A percentile compares a stretch with the other conserved stretches of the same genome.
These are phyloP conservation scores for Epinotia demarniana DNA, from an alignment of 2,888 invertebrate genomes.

Conservation along the genomic window DNA sequence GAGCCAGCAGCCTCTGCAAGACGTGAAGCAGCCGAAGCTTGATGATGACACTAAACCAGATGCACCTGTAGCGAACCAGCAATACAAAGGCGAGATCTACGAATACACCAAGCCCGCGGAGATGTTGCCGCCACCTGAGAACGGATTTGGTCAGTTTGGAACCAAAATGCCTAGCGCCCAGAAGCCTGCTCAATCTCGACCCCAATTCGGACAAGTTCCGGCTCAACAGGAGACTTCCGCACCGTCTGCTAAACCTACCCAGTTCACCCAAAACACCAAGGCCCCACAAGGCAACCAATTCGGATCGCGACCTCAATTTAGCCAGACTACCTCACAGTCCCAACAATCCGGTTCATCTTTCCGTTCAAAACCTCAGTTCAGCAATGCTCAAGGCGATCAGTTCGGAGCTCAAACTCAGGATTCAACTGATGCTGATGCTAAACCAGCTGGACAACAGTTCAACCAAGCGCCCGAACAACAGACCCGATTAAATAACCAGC, in stretches of 20 bases:
- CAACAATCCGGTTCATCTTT: conserved; percentile 12
- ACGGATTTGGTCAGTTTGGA: conserved; percentile 42
- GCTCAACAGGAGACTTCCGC: conserved; percentile 17
- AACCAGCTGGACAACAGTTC: conserved; percentile 49
- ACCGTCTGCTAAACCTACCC: conserved; percentile 10
- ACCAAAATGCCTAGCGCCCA: conserved; percentile 31
- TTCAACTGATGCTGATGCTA: conserved; percentile 30
- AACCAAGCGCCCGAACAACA: conserved; percentile 19
- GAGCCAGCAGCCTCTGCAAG: conserved; percentile 36
- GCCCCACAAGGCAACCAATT: neutral
- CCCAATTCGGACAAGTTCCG: conserved; percentile 35
- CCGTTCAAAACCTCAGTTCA: conserved; percentile 20
- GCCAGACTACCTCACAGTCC: neutral
- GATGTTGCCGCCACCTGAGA: conserved; percentile 52
- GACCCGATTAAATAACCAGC: conserved; percentile 22
- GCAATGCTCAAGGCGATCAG: conserved; percentile 17
- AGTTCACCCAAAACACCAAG: neutral
- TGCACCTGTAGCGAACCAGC: conserved; percentile 49
- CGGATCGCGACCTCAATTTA: conserved; percentile 11
- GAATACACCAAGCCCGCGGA: conserved; percentile 69
- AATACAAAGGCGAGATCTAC: conserved; percentile 63
- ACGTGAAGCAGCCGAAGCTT: conserved; percentile 44
- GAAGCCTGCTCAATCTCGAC: conserved; percentile 14
- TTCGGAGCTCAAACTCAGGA: conserved; percentile 35
- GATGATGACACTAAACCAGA: conserved; percentile 40